Base-by-base conservation (phyloP, 2,113 vertebrate genomes). In the Grammomys surdaster region DNA sequence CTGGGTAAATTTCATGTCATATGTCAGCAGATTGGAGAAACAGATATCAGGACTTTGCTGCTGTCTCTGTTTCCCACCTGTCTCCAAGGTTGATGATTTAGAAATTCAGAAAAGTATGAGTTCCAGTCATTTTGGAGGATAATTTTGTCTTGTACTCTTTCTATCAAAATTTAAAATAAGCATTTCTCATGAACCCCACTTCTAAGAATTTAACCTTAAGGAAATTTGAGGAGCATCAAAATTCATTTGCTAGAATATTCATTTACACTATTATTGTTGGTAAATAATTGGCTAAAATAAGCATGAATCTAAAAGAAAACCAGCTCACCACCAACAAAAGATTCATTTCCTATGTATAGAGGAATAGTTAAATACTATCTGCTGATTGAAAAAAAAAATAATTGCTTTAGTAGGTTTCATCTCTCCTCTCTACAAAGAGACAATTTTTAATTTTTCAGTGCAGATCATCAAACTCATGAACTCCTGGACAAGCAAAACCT, bases 321-420 rank as follows among this genome's bases (percentile, higher is more conserved):
- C 36, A 92, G 33, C 12, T 76, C n/a, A 77, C 9, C 76, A 90
- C 14, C 24, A 91, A 46, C 31, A 60, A 43, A 48, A 69, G 88
- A 88, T 28, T 3, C 33, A 90, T 2, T 48, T 54, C 46, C 26
- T 82, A 94, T 31, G 14, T 51, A 73, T 78, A 94, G 86, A 26
- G 40, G 65, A 92, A 92, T 93, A 72, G 11, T 94, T 93, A 91
- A 76, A 72, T 93, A 88, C n/a, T 88, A 87, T 76, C 54, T 92
- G 80, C 24, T 63, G 81, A 28, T 43, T 84, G 3, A 16, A 51
- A 51, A 51, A 51, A 80, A 54, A 36, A 84, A 60, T 40, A 43
- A 67, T 80, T 97, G 40, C 31, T 92, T 96, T 94, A 92, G 54
- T 17, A 78, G 1, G 90, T 90, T 92, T 36, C 91, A 82, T 58